These are phyloP conservation scores for Arothron firmamentum DNA, from an alignment of 2,113 vertebrate genomes.

Conservation along the genomic window DNA sequence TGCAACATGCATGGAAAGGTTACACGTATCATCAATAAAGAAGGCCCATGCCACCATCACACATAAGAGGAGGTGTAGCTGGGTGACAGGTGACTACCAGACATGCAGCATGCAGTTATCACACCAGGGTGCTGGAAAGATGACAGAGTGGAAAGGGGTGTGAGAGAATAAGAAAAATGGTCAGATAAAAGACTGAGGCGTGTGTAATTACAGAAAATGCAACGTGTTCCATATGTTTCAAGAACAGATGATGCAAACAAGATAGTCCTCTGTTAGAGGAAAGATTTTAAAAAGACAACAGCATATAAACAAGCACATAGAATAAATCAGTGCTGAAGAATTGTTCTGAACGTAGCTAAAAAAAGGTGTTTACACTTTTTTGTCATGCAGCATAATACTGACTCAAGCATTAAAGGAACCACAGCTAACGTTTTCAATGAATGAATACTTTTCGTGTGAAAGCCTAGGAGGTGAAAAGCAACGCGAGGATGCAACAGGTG, in stretches of 20 bases:
- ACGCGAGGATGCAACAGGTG: conserved; percentile 44
- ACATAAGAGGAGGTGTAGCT: conserved; percentile 21
- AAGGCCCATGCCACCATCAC: conserved; percentile 30
- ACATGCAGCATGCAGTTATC: conserved; percentile 69
- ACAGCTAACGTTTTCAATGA: too few species aligned
- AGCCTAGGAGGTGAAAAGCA: too few species aligned
- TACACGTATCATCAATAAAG: conserved; percentile 9
- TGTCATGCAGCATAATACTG: too few species aligned
- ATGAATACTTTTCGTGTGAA: too few species aligned
- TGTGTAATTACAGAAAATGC: conserved; percentile 6
- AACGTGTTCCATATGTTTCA: neutral
- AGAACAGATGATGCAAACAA: neutral
- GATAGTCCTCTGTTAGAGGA: neutral
- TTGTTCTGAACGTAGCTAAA: too few species aligned
- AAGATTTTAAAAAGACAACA: neutral
- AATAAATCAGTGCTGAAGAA: neutral
- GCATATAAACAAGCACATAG: neutral
- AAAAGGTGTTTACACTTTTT: too few species aligned
- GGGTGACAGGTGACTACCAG: conserved; percentile 29
- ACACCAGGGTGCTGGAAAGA: conserved; percentile 55
- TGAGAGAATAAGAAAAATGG: conserved; percentile 18
- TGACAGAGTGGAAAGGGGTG: conserved; percentile 36
- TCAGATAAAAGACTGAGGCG: neutral
- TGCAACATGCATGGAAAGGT: conserved; percentile 36
- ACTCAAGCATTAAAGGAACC: too few species aligned